Percentiles rank a stretch among this genome's conserved stretches.
Evolutionary conservation across 2,888 invertebrate species (phyloP).

Genomic region (Rapana venosa): DNA sequence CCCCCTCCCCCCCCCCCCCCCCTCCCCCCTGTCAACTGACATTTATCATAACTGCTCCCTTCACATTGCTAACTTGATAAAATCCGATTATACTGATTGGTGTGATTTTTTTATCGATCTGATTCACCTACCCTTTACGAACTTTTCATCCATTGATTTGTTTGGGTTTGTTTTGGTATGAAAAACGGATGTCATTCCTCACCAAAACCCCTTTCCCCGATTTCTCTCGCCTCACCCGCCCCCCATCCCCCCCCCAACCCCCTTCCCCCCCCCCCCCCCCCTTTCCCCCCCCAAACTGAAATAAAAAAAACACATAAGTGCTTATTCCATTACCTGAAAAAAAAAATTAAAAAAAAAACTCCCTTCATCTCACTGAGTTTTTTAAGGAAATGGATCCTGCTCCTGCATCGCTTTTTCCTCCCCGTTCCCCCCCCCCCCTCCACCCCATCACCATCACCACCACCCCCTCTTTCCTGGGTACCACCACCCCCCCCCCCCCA

Average conservation of each 20-base stretch:
- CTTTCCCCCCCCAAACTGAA: background rate
- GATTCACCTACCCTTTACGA: too few relatives aligned
- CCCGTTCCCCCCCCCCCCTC: background rate
- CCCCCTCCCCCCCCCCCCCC: too few relatives aligned
- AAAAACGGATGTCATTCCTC: too few relatives aligned
- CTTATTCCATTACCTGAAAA: too few relatives aligned
- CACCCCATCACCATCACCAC: background rate
- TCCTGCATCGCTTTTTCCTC: background rate
- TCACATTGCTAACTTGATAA: too few relatives aligned
- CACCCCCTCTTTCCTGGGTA: background rate
- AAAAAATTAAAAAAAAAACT: background rate
- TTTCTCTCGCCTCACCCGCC: background rate
- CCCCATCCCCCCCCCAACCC: background rate
- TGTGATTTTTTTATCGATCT: too few relatives aligned
- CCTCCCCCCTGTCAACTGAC: too few relatives aligned
- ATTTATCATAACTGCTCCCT: too few relatives aligned
- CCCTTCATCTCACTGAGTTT: constrained; percentile 80
- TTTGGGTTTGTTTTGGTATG: too few relatives aligned
- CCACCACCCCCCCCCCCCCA: background rate
- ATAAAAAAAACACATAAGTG: too few relatives aligned
- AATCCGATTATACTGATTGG: too few relatives aligned
- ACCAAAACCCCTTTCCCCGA: background rate
- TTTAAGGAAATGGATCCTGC: constrained; percentile 55
- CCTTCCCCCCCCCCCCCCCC: background rate
- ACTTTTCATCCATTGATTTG: too few relatives aligned